A percentile compares a stretch with the other conserved stretches of the same genome.
These are phyloP conservation scores for Epistrophella euchroma DNA, from an alignment of 2,888 invertebrate species.

Conservation along the genomic window DNA sequence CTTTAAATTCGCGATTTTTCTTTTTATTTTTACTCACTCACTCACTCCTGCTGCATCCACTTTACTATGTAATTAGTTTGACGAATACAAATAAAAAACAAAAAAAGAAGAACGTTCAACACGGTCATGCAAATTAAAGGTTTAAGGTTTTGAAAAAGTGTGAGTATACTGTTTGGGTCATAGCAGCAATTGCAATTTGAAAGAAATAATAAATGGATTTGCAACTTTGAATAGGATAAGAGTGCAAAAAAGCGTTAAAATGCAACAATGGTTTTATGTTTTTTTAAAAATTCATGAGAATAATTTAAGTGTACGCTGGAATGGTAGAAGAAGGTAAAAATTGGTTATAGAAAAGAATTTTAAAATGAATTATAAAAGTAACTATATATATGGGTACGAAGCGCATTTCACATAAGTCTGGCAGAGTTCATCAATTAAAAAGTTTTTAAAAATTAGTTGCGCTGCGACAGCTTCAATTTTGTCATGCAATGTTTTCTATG, in stretches of 20 bases:
- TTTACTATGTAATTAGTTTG: constrained; percentile 73
- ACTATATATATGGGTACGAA: too few species aligned
- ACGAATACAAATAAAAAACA: constrained; percentile 41
- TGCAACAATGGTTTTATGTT: constrained; percentile 8
- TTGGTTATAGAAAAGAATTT: too few species aligned
- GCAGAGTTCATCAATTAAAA: too few species aligned
- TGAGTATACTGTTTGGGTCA: constrained; percentile 40
- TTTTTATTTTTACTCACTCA: not conserved
- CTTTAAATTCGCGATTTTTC: constrained; percentile 36
- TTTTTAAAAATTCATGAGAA: constrained; percentile 2
- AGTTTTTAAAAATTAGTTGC: too few species aligned
- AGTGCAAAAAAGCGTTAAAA: constrained; percentile 4
- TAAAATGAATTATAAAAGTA: too few species aligned
- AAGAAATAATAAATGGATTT: constrained; percentile 60
- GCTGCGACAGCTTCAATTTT: too few species aligned
- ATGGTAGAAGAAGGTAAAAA: not conserved
- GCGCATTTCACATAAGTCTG: too few species aligned
- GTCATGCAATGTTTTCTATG: too few species aligned
- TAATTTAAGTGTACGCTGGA: not conserved
- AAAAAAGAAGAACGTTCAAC: constrained; percentile 1
- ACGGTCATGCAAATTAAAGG: constrained; percentile 48
- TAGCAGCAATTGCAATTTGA: constrained; percentile 31
- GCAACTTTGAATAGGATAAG: constrained; percentile 27
- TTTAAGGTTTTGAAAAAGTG: constrained; percentile 35
- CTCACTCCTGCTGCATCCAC: constrained; percentile 53